Evolutionary conservation across 2,797 vertebrate species (phyloP).

Genomic region (Sebastes vulpes): DNA sequence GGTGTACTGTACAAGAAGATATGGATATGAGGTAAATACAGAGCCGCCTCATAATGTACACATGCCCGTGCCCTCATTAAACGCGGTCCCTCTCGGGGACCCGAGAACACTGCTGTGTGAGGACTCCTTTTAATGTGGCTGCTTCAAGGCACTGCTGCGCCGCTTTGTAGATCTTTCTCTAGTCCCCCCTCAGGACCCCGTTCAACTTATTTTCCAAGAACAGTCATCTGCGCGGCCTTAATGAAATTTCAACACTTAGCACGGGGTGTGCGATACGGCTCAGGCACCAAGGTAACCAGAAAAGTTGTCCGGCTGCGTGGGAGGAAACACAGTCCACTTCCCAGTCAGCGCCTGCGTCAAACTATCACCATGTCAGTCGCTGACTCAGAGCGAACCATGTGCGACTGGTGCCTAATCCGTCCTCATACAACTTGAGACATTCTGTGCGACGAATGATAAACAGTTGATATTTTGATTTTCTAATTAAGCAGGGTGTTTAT

Average conservation of each 20-base stretch:
- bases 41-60: conserved; percentile 53
- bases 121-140: conserved; percentile 57
- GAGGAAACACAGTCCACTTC: conserved; percentile 54
- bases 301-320: conserved; percentile 50
- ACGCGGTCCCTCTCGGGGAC: conserved; percentile 42
- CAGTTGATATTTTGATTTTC: conserved; percentile 64
- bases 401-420: conserved; percentile 50
- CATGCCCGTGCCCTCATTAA: conserved; percentile 57
- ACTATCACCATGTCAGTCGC: conserved; percentile 49
- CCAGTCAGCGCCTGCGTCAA: conserved; percentile 53
- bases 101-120: conserved; percentile 57
- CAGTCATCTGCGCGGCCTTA: conserved; percentile 30
- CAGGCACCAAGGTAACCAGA: conserved; percentile 22
- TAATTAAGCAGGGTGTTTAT: conserved; percentile 32
- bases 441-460: conserved; percentile 30
- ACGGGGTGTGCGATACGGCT: not conserved
- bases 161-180: conserved; percentile 73
- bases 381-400: conserved; percentile 63
- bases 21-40: conserved; percentile 54
- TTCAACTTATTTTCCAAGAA: conserved; percentile 55
- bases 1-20: conserved; percentile 31
- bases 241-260: conserved; percentile 51
- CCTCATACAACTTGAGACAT: conserved; percentile 18
- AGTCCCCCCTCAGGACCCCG: conserved; percentile 40
- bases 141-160: conserved; percentile 66